Percentiles rank a stretch among this genome's conserved stretches.
These are phyloP conservation scores for Oreonectes daqikongensis DNA, from an alignment of 2,797 vertebrate genomes.

Conservation along the genomic window DNA sequence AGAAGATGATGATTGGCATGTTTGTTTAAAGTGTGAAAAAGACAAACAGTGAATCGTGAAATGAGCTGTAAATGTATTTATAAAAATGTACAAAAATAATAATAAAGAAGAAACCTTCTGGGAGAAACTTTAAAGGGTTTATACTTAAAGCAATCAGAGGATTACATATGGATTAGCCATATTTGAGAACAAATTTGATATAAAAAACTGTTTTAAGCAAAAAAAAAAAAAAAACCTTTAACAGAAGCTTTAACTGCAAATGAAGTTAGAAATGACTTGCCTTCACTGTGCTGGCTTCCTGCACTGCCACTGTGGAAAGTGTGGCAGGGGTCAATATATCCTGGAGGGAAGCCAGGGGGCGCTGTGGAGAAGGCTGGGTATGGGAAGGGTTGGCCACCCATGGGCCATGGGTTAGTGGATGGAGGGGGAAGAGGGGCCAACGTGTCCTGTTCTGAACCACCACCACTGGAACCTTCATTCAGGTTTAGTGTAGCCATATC, in stretches of 20 bases:
- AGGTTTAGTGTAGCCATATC: conserved; percentile 93
- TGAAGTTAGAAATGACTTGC: conserved; percentile 70
- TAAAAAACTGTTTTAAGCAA: not conserved
- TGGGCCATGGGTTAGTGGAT: conserved; percentile 87
- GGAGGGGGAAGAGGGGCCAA: conserved; percentile 88
- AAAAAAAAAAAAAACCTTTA: too few relatives aligned
- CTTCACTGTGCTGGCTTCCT: conserved; percentile 95
- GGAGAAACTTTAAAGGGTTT: conserved; percentile 5
- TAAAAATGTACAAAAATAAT: not conserved
- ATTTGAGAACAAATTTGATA: not conserved
- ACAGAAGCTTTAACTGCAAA: not conserved
- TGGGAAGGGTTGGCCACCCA: conserved; percentile 90
- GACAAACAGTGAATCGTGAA: conserved; percentile 5
- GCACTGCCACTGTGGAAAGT: conserved; percentile 94
- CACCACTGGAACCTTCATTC: conserved; percentile 89
- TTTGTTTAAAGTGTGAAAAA: not conserved
- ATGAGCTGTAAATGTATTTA: not conserved
- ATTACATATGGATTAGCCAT: too few relatives aligned
- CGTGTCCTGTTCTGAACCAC: conserved; percentile 91
- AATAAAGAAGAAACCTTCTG: not conserved
- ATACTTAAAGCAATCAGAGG: too few relatives aligned
- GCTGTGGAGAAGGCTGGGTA: conserved; percentile 84
- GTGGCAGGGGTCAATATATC: conserved; percentile 93
- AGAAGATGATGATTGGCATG: not conserved
- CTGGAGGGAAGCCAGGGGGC: conserved; percentile 90